Percentiles rank a stretch among this genome's conserved stretches.
Evolutionary conservation across 2,113 vertebrate genomes (phyloP).

Genomic region (Marmota flaviventris): DNA sequence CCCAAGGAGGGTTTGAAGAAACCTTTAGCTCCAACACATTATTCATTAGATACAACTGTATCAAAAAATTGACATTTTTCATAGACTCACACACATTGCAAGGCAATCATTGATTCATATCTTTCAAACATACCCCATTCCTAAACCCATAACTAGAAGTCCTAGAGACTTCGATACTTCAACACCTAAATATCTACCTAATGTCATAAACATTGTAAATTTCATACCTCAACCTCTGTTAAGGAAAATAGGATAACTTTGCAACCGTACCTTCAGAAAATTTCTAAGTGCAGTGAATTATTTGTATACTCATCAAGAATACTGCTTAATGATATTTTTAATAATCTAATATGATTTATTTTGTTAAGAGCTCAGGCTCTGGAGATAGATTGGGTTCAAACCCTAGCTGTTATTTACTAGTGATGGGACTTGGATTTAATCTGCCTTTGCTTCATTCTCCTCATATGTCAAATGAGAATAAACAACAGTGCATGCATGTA

Average conservation of each 20-base stretch:
- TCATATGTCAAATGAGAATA: background rate
- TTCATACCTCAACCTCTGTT: background rate
- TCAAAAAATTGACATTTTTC: conserved; percentile 18
- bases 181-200: background rate
- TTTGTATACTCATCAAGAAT: background rate
- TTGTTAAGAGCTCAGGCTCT: background rate
- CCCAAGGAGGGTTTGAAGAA: background rate
- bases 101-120: background rate
- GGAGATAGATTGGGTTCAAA: background rate
- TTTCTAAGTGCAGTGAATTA: background rate
- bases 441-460: background rate
- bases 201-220: background rate
- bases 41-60: background rate
- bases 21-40: background rate
- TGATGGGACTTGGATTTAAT: background rate
- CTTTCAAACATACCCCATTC: background rate
- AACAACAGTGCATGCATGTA: background rate
- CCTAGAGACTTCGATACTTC: background rate
- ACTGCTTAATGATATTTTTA: background rate
- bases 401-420: background rate
- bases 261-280: background rate
- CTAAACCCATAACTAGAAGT: background rate
- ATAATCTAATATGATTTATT: background rate
- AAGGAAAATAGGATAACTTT: background rate
- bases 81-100: background rate